phyloP scores from a whole-genome alignment of 2,113 vertebrate species.

The Melospiza georgiana region DNA sequence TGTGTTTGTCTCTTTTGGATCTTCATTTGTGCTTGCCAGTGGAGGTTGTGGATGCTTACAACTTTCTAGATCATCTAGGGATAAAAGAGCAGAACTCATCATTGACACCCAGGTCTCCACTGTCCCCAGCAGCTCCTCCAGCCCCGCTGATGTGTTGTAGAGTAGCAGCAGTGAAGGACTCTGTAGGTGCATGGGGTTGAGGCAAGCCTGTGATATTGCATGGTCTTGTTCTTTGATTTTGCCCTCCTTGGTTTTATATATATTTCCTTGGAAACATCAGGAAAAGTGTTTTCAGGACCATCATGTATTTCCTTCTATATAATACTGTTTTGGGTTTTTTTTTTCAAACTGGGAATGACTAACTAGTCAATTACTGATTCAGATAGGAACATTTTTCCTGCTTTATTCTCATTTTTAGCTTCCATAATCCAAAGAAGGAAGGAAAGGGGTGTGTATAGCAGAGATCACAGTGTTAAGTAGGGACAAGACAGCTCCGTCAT shows the following conservation, averaged over 20 bases:
- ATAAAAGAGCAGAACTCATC: neutral
- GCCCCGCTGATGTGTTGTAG: neutral
- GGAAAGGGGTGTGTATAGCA: neutral
- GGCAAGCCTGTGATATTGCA: rapidly evolving
- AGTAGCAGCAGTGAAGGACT: neutral
- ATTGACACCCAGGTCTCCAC: neutral
- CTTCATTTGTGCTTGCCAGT: neutral
- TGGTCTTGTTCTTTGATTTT: neutral
- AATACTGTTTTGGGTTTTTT: neutral
- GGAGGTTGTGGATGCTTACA: neutral
- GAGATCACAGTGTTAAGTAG: neutral
- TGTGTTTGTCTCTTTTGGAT: neutral
- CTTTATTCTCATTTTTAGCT: neutral
- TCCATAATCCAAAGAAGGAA: neutral
- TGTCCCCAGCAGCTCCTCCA: neutral
- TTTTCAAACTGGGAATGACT: neutral
- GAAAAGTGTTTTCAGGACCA: neutral
- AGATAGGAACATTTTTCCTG: neutral
- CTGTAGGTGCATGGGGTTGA: neutral
- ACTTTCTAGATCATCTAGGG: neutral
- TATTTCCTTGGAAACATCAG: neutral
- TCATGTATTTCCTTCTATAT: neutral
- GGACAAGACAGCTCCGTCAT: neutral
- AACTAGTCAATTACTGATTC: neutral
- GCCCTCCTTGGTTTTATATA: neutral